Base-by-base conservation (phyloP, 2,113 vertebrate species). In the Grus americana region DNA sequence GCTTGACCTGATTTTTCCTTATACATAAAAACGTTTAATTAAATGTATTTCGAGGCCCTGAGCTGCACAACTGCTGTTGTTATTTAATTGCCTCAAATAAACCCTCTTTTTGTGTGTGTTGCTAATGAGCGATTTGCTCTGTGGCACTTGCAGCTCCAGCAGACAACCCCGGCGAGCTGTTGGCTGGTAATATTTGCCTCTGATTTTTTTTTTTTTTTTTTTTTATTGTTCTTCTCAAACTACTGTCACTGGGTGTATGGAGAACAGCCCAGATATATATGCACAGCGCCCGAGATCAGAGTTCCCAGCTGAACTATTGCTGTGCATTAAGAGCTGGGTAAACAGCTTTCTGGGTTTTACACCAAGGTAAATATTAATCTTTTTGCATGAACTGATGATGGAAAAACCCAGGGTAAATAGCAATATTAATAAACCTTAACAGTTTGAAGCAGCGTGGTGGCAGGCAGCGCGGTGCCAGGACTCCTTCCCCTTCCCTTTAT, bases 261-360 rank as follows among this genome's bases (percentile, higher is more conserved):
- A 90, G 86, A 87, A 24, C 14, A 86, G 79, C 88, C 68, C 55
- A 34, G 66, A 76, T 66, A 5, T 30, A 49, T 58, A 72, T 38
- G 79, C 86, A 65, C 16, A 76, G 52, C 22, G 24, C 96, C 93
- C 5, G 42, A 71, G 86, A 90, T 72, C 78, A 46, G 92, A 91
- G 84, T 78, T 91, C 92, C 78, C 81, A 62, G 76, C 55, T 90
- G 93, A 97, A 90, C 82, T 76, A 21, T 75, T 57, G 87, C 92
- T 63, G 91, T 65, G 75, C 55, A n/a, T 94, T 93, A 84, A 76
- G 83, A 91, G 83, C 95, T 95, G 84, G 80, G 81, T 94, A 96
- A 98, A 98, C 90, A 93, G 88, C 88, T 97, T 94, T 79, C 82
- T 95, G 95, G 88, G 71, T 86, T 97, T 96, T 93, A 94, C 87